phyloP scores from a whole-genome alignment of 2,797 vertebrate species.

The Cyprinella venusta region DNA sequence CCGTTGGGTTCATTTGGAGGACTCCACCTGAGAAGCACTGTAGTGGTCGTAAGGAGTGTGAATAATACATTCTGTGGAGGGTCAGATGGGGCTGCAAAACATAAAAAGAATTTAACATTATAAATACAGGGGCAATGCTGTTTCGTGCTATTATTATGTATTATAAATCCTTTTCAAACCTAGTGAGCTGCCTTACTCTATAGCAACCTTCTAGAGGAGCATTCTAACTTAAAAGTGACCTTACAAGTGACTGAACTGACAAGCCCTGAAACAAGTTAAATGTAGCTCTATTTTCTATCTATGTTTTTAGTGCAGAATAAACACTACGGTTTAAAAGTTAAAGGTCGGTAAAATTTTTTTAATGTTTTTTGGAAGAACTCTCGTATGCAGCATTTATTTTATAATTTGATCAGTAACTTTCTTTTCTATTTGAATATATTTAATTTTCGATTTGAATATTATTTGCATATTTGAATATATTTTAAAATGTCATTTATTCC shows the following conservation, averaged over 20 bases:
- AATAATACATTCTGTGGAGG: slow-evolving; percentile 85
- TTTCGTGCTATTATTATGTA: background rate
- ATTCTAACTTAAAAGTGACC: background rate
- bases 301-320: background rate
- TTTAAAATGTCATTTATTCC: background rate
- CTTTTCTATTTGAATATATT: background rate
- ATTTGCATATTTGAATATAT: background rate
- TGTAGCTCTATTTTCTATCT: background rate
- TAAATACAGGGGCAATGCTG: background rate
- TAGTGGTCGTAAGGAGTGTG: slow-evolving; percentile 80
- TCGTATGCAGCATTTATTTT: background rate
- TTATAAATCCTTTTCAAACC: background rate
- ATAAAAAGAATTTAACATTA: slow-evolving; percentile 19
- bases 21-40: slow-evolving; percentile 84
- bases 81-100: slow-evolving; percentile 85
- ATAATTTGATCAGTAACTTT: background rate
- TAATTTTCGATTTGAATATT: background rate
- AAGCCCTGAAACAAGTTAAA: background rate
- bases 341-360: background rate
- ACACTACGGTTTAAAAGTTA: background rate
- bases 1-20: slow-evolving; percentile 89
- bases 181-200: background rate
- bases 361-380: background rate
- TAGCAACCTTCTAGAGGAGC: background rate
- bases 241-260: background rate